Evolutionary conservation across 2,797 vertebrate genomes (phyloP), one percentile per base, ranked within the genome.

Genomic region (Cuniculus paca): DNA sequence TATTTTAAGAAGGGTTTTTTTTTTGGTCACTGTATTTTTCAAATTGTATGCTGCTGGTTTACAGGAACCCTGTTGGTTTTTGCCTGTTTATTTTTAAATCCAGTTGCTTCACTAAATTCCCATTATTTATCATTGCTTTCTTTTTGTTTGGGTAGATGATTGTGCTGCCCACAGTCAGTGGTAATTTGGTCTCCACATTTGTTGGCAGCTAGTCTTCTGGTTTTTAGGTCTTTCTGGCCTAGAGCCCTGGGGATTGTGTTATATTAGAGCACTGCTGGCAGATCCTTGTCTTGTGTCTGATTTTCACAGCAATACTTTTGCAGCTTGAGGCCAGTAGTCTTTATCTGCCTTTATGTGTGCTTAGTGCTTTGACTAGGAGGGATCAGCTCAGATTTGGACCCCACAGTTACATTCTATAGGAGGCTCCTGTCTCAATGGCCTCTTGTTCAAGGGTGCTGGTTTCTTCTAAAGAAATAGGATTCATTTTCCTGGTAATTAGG

Each of bases 11-110:
- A 34, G 34, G 68, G 24, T 54, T 22, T 61, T 79, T 65, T 81
- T 63, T 31, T 82, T 61, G 31, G 58, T 79, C 28, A 0, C 56
- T 56, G 0, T 85, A 36, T 70, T 81, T 81, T 77, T 28, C 54
- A 78, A 13, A 17, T 6, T 88, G 45, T 77, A 16, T 13, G 1
- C 54, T 83, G 60, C 68, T 31, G 20, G 39, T 31, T 77, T 94
- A 6, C 74, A 54, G 72, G 39, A 89, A 16, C 22, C 28, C 9
- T 70, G 1, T 22, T 88, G 60, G 54, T 36, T 78, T 54, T 31
- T 81, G 60, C 13, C 1, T 88, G 34, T 85, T 90, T 86, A 50
- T 56, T 92, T 92, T 93, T 48, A 24, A 87, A 31, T 82, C 65
- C 31, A 1, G 60, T 34, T 17, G 16, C 52, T 83, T 80, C 14